Evolutionary conservation across 2,113 vertebrate genomes (phyloP).

Genomic region (Bubo bubo): DNA sequence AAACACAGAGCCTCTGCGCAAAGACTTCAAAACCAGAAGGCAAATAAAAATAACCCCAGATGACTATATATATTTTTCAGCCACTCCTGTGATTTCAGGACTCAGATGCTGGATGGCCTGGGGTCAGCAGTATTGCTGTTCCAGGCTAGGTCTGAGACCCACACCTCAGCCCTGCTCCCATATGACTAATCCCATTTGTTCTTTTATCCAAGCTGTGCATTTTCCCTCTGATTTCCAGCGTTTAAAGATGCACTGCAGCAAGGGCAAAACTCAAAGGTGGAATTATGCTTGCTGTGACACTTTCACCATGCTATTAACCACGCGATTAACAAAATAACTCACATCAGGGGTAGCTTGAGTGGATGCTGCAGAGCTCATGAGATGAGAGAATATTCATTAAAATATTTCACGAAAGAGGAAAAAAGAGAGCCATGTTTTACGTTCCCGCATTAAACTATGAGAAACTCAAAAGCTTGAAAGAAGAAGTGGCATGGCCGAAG

Average conservation of each 20-base stretch:
- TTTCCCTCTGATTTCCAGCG: background rate
- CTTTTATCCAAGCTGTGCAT: background rate
- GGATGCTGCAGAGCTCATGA: accelerated
- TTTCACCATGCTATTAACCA: background rate
- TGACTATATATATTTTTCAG: background rate
- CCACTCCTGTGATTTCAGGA: background rate
- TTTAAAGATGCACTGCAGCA: background rate
- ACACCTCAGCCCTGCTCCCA: background rate
- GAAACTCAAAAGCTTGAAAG: background rate
- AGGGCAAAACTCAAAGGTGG: background rate
- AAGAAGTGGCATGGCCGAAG: background rate
- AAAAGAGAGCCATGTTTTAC: background rate
- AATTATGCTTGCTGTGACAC: background rate
- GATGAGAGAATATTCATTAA: background rate
- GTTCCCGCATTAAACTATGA: background rate
- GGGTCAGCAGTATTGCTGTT: background rate
- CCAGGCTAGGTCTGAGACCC: background rate
- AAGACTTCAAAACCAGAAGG: background rate
- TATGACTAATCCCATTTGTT: background rate
- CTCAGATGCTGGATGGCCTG: background rate
- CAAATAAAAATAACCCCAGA: background rate
- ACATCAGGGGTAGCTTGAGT: background rate
- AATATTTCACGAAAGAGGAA: background rate
- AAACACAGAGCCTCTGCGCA: background rate
- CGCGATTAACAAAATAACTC: background rate